These are phyloP conservation scores for Coreoperca whiteheadi DNA, from an alignment of 2,113 vertebrate genomes.

Conservation along the genomic window DNA sequence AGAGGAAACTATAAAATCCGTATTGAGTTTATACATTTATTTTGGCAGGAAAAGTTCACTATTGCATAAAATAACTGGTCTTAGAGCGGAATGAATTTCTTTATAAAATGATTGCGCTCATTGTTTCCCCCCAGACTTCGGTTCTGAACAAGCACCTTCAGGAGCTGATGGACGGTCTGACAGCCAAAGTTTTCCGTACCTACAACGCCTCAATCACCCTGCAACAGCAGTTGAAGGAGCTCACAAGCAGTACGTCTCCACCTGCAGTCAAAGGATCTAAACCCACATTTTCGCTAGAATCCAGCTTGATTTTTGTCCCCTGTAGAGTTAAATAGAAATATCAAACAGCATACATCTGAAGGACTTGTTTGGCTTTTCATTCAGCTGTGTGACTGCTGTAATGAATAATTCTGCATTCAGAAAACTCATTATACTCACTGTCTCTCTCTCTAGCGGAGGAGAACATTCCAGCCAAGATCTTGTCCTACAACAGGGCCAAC, in stretches of 20 bases:
- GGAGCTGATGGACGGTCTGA: conserved; percentile 98
- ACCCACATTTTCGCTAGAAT: background rate
- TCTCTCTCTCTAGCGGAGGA: conserved; percentile 87
- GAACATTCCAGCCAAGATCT: conserved; percentile 95
- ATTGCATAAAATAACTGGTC: background rate
- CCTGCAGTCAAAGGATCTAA: background rate
- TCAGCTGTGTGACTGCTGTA: background rate
- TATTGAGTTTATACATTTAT: background rate
- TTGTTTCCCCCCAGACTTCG: conserved; percentile 86
- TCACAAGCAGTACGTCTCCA: conserved; percentile 89
- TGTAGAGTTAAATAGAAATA: background rate
- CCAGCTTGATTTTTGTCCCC: background rate
- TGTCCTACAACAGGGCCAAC: conserved; percentile 99
- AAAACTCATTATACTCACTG: background rate
- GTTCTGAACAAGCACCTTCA: conserved; percentile 99
- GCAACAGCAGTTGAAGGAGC: conserved; percentile 95
- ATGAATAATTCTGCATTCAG: background rate
- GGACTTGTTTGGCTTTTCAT: background rate
- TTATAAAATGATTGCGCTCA: background rate
- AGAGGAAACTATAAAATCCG: background rate
- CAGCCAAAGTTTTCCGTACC: conserved; percentile 99
- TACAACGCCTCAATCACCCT: conserved; percentile 99
- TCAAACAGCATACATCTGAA: background rate
- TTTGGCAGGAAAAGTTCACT: background rate
- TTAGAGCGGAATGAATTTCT: too few species aligned